phyloP scores from a whole-genome alignment of 1,140 invertebrate genomes.

The Cotesia chilonis region DNA sequence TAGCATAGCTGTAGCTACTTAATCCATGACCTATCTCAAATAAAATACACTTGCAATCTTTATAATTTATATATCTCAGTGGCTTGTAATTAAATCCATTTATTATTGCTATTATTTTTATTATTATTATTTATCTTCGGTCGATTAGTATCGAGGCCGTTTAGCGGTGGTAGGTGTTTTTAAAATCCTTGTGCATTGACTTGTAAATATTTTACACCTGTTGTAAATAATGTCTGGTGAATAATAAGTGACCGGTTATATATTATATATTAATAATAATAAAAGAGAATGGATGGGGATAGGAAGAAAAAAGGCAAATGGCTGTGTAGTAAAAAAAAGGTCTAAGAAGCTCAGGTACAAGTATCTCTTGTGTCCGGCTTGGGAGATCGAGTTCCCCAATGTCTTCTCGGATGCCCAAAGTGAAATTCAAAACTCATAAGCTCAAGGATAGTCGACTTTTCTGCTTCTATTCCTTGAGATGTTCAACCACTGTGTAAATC shows the following conservation, averaged over 20 bases:
- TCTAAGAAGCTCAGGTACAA: constrained; percentile 63
- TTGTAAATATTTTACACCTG: too few species aligned
- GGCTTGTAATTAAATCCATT: too few species aligned
- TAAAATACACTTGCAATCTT: constrained; percentile 8
- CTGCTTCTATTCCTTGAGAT: constrained; percentile 43
- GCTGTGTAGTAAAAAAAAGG: constrained; percentile 33
- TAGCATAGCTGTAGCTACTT: constrained; percentile 14
- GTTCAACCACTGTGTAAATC: not conserved
- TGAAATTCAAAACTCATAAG: constrained; percentile 63
- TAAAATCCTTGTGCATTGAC: too few species aligned
- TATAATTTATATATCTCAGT: not conserved
- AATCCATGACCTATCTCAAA: constrained; percentile 35
- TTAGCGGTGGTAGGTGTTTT: too few species aligned
- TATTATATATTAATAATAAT: constrained; percentile 31
- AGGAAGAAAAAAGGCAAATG: not conserved
- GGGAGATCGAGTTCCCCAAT: constrained; percentile 60
- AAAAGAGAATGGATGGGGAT: constrained; percentile 9
- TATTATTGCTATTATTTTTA: too few species aligned
- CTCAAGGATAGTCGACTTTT: constrained; percentile 52
- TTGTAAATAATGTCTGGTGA: too few species aligned
- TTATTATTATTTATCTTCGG: too few species aligned
- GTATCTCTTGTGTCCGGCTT: constrained; percentile 62
- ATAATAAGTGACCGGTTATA: not conserved
- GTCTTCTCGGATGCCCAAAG: constrained; percentile 60
- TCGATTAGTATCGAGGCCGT: too few species aligned